Evolutionary conservation across 1,140 invertebrate genomes (phyloP).

Genomic region (Adoxophyes honmai): DNA sequence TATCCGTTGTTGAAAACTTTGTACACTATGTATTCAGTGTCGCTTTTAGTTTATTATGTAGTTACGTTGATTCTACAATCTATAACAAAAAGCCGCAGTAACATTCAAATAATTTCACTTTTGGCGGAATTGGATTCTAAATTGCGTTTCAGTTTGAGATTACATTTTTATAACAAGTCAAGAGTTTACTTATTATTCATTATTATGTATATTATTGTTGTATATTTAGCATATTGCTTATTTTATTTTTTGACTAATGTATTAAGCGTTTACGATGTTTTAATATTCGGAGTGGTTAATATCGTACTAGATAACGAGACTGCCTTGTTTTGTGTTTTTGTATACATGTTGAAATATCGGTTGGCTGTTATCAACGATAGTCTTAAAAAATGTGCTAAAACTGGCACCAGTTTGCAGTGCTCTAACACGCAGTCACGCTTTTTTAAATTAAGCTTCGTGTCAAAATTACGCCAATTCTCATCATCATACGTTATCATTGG

Average conservation of each 20-base stretch:
- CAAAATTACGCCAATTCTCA: slow-evolving; percentile 38
- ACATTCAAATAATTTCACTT: not conserved
- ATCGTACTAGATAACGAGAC: slow-evolving; percentile 41
- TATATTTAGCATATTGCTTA: slow-evolving; percentile 16
- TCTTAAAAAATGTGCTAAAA: slow-evolving; percentile 33
- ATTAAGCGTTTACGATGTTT: no score
- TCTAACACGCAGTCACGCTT: no score
- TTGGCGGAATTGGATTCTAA: not conserved
- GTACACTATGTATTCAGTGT: no score
- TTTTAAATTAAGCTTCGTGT: no score
- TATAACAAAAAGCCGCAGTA: not conserved
- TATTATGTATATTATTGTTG: slow-evolving; percentile 34
- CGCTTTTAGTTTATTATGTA: no score
- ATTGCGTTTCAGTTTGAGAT: slow-evolving; percentile 18
- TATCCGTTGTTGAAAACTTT: slow-evolving; percentile 12
- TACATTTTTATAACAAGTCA: slow-evolving; percentile 29
- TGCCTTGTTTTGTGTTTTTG: slow-evolving; percentile 37
- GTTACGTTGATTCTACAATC: not conserved
- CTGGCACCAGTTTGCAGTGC: no score
- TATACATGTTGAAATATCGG: slow-evolving; percentile 34
- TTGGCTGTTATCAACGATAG: slow-evolving; percentile 41
- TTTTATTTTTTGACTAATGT: no score
- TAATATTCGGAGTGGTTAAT: slow-evolving; percentile 30
- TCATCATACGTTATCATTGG: slow-evolving; percentile 39
- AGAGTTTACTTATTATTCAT: slow-evolving; percentile 30